Base-by-base conservation (phyloP, 2,113 vertebrate species). In the Triplophysa dalaica region DNA sequence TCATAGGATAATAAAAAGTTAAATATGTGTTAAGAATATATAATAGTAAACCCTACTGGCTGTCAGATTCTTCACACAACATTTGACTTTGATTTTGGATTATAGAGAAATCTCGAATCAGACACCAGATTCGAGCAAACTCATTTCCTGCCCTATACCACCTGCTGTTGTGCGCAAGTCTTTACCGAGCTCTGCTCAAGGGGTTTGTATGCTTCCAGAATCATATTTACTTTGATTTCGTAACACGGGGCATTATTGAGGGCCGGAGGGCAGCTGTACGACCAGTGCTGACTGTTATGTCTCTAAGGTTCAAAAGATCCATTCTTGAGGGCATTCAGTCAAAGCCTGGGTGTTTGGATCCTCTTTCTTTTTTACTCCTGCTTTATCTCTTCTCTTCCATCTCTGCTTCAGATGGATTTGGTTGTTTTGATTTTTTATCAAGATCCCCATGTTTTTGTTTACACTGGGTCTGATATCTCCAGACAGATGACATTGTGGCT, bases 211-310 rank as follows among this genome's bases (percentile, higher is more conserved):
- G 41, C 41, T 43, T 61, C n/a, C 43, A 17, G 26, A 72, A n/a
- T 33, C 29, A 61, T n/a, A 62, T 62, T 45, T 21, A 8, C 70
- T 75, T 75, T 75, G 72, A 62, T 75, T 75, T 43, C 29, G 12
- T 75, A 58, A 22, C 72, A 19, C 41, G 21, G 58, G 70, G 56
- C 58, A 75, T 26, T 3, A 4, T 33, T 61, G 33, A 13, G 41
- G 56, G 38, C 58, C 58, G 4, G 38, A 74, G 70, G 72, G 14
- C 9, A 21, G n/a, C 38, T 61, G 52, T 38, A 45, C n/a, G n/a
- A 22, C n/a, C n/a, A n/a, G n/a, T n/a, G n/a, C n/a, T 73, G 33
- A 43, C 21, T 75, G 14, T 54, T 70, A 56, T 56, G 21, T 69
- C 43, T 69, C 21, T 21, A 48, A 22, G 21, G 43, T 73, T 73